Evolutionary conservation across 2,797 vertebrate species (phyloP).

Genomic region (Lophotriccus pileatus): DNA sequence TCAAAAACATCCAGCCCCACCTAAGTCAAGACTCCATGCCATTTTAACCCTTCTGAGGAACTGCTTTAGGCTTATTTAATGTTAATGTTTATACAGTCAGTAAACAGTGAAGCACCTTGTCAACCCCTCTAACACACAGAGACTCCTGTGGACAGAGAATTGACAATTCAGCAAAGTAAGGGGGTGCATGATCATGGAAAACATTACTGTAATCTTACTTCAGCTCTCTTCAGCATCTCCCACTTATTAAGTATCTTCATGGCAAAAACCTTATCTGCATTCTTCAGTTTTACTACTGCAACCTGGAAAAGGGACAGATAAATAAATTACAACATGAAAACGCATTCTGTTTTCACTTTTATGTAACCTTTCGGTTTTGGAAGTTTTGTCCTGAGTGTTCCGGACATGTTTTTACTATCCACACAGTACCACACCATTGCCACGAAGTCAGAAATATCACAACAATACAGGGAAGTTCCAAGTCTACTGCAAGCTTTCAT

Average conservation of each 20-base stretch:
- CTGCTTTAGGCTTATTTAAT: neutral
- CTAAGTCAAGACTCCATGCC: neutral
- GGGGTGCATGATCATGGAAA: neutral
- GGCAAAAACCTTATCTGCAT: constrained; percentile 97
- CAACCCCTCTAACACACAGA: neutral
- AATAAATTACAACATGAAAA: neutral
- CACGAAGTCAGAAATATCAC: neutral
- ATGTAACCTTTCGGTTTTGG: neutral
- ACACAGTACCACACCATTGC: neutral
- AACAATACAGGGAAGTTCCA: neutral
- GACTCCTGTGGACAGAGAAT: neutral
- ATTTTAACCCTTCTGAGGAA: neutral
- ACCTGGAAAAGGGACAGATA: constrained; percentile 79
- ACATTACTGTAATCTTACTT: constrained; percentile 79
- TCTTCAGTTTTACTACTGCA: constrained; percentile 96
- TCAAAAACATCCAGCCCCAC: neutral
- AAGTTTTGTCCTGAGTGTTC: neutral
- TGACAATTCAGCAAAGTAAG: neutral
- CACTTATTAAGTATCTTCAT: constrained; percentile 99
- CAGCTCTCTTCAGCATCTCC: constrained; percentile 99
- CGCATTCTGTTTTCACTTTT: neutral
- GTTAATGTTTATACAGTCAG: neutral
- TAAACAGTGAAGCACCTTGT: neutral
- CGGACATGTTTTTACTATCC: neutral
- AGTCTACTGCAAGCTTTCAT: neutral